These are phyloP conservation scores for Ammodytes marinus DNA, from an alignment of 2,113 vertebrate genomes.

Conservation along the genomic window DNA sequence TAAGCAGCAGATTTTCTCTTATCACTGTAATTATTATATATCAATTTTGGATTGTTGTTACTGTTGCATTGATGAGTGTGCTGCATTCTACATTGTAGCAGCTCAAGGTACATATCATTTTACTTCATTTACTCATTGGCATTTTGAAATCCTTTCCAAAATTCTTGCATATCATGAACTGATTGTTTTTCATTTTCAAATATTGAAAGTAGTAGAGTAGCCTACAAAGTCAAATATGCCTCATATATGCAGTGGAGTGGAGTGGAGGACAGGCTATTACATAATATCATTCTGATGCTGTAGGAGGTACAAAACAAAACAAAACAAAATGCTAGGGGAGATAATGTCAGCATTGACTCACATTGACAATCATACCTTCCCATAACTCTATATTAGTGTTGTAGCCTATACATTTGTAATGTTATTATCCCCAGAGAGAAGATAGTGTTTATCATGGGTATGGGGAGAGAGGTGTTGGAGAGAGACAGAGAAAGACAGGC, in stretches of 20 bases:
- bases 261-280: constrained; percentile 12
- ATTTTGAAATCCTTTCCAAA: too few relatives aligned
- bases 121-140: not conserved
- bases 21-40: not conserved
- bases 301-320: constrained; percentile 11
- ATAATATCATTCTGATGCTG: constrained; percentile 27
- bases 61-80: not conserved
- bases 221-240: not conserved
- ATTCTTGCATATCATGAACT: too few relatives aligned
- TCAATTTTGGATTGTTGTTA: not conserved
- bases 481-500: too few relatives aligned
- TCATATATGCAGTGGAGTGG: not conserved
- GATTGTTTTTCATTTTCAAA: too few relatives aligned
- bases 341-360: constrained; percentile 7
- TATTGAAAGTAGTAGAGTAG: too few relatives aligned
- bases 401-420: not conserved
- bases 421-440: not conserved
- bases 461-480: not conserved
- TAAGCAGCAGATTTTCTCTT: not conserved
- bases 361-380: not conserved
- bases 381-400: not conserved
- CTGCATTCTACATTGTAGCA: not conserved
- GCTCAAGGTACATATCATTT: not conserved
- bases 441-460: not conserved
- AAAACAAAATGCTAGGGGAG: constrained; percentile 8